Evolutionary conservation across 1,140 invertebrate genomes (phyloP).

Genomic region (Brachionus manjavacas): DNA sequence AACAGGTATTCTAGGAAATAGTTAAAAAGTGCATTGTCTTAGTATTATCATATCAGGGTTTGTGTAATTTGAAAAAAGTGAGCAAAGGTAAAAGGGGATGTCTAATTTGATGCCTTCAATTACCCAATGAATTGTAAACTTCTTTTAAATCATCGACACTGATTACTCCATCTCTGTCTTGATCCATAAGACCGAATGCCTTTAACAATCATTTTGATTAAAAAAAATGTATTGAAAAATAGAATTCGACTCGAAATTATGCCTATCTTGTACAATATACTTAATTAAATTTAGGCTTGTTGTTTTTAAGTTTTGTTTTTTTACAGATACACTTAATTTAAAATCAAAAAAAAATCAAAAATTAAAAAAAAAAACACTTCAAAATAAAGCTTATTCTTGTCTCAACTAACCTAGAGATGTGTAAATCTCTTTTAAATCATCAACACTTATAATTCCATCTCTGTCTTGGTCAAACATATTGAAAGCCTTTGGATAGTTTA

Average conservation of each 20-base stretch:
- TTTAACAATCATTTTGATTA: constrained; percentile 75
- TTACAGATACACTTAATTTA: not conserved
- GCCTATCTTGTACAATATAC: not conserved
- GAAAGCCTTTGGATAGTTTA: constrained; percentile 40
- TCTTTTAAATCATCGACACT: constrained; percentile 88
- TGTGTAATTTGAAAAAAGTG: not conserved
- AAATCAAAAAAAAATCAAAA: not conserved
- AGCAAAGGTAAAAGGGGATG: not conserved
- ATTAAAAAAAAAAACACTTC: not conserved
- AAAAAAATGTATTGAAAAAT: not conserved
- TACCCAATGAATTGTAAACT: constrained; percentile 87
- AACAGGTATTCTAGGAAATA: not conserved
- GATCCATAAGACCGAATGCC: constrained; percentile 96
- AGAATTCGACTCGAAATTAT: not conserved
- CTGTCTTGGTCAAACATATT: constrained; percentile 45
- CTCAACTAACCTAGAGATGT: constrained; percentile 30
- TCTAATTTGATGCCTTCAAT: constrained; percentile 40
- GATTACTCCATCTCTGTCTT: constrained; percentile 95
- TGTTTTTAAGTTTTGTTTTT: not conserved
- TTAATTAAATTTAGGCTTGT: not conserved
- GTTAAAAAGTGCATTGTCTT: not conserved
- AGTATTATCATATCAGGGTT: not conserved
- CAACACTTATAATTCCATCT: constrained; percentile 43
- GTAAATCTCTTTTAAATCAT: constrained; percentile 44
- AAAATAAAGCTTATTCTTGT: not conserved